phyloP scores from a whole-genome alignment of 2,113 vertebrate genomes.

The Odontesthes bonariensis region DNA sequence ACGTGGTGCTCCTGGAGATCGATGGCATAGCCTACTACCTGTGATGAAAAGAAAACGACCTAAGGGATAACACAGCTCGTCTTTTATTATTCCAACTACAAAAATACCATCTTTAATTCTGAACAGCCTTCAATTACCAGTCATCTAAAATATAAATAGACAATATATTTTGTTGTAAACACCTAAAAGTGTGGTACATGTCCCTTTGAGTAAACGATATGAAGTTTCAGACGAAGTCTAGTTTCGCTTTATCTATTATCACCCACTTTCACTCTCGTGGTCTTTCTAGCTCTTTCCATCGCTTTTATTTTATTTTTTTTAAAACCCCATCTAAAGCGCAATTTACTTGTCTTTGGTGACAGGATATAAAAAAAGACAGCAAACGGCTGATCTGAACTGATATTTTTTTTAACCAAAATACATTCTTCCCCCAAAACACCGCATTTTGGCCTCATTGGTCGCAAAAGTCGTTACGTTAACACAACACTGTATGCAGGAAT shows the following conservation, averaged over 20 bases:
- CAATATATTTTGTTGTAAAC: too few species aligned
- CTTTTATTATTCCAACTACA: too few species aligned
- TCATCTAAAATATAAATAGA: too few species aligned
- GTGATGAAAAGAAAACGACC: too few species aligned
- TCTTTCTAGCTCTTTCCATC: conserved; percentile 48
- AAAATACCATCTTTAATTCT: too few species aligned
- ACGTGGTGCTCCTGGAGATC: too few species aligned
- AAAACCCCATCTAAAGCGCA: neutral
- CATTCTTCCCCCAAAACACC: neutral
- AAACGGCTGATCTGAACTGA: neutral
- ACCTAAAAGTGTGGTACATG: too few species aligned
- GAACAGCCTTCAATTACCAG: too few species aligned
- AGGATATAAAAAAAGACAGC: neutral
- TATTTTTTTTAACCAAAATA: neutral
- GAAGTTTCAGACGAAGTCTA: neutral
- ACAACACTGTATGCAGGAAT: neutral
- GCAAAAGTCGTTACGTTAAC: conserved; percentile 12
- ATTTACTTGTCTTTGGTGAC: neutral
- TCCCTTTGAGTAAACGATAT: neutral
- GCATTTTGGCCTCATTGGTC: conserved; percentile 17
- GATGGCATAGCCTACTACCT: too few species aligned
- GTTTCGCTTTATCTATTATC: conserved; percentile 35
- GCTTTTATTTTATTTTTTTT: neutral
- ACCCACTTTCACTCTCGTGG: conserved; percentile 5
- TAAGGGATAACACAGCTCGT: too few species aligned